Conservation (phyloP, 2,113 vertebrate genomes). For the Siniperca chuatsi region DNA sequence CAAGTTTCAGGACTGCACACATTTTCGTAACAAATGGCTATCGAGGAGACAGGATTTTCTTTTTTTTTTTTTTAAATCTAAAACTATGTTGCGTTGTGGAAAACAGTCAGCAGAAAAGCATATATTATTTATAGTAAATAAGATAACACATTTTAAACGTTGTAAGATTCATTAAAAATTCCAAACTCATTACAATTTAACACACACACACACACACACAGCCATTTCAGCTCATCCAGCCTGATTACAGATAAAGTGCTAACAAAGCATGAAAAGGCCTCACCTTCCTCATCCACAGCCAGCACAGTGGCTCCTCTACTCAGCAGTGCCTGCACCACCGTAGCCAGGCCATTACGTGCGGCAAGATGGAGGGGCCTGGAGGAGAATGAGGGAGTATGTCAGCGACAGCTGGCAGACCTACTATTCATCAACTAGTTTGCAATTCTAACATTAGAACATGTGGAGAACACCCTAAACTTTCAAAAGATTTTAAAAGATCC, state of each 20-base stretch:
- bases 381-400: background rate
- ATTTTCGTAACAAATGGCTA: too few relatives aligned
- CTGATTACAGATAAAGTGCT: too few relatives aligned
- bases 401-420: background rate
- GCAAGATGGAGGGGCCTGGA: constrained; percentile 96
- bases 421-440: background rate
- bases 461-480: background rate
- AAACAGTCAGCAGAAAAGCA: background rate
- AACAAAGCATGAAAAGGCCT: constrained; percentile 29
- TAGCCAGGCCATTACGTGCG: constrained; percentile 94
- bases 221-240: too few relatives aligned
- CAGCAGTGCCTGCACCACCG: constrained; percentile 96
- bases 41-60: too few relatives aligned
- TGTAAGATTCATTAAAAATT: background rate
- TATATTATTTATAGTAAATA: background rate
- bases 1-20: too few relatives aligned
- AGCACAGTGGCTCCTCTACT: constrained; percentile 97
- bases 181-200: background rate
- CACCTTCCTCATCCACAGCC: constrained; percentile 98
- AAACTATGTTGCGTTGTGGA: background rate
- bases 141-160: background rate
- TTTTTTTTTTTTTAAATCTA: background rate
- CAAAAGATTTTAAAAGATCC: background rate
- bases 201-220: too few relatives aligned
- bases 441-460: too few relatives aligned